A percentile compares a stretch with the other conserved stretches of the same genome.
These are phyloP conservation scores for Agrypnus murinus DNA, from an alignment of 2,888 invertebrate species.

Conservation along the genomic window DNA sequence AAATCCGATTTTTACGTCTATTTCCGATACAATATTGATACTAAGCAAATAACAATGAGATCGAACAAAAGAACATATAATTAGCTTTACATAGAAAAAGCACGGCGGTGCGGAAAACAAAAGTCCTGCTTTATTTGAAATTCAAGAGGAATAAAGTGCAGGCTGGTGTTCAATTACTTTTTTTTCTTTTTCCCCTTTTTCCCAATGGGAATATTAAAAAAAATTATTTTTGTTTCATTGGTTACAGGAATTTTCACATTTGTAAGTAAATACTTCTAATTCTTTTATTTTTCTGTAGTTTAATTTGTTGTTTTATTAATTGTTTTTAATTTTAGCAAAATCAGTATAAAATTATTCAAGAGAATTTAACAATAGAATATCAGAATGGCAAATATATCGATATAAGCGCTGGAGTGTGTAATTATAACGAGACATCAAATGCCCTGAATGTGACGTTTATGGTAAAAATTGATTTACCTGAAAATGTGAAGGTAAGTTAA, in stretches of 20 bases:
- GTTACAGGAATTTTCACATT: not conserved
- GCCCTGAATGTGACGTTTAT: not conserved
- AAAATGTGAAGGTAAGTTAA: not conserved
- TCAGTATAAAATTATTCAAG: not conserved
- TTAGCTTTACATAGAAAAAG: not conserved
- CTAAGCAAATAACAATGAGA: not conserved
- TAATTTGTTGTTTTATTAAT: not conserved
- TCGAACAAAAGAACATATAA: not conserved
- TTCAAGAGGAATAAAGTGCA: too few species aligned
- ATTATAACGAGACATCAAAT: conserved; percentile 4
- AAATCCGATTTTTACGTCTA: not conserved
- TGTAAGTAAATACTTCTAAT: not conserved
- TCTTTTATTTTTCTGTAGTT: not conserved
- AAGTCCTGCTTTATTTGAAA: not conserved
- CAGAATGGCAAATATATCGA: not conserved
- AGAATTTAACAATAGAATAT: conserved; percentile 12
- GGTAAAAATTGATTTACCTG: conserved; percentile 3
- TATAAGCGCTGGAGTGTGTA: not conserved
- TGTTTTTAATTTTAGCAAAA: conserved; percentile 4
- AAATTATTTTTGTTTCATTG: not conserved
- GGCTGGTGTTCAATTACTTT: too few species aligned
- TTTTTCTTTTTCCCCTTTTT: too few species aligned
- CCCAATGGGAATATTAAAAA: not conserved
- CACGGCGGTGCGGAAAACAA: not conserved
- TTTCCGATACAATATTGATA: conserved; percentile 7